phyloP scores from a whole-genome alignment of 2,797 vertebrate species.

The Gallinago nigripennis region DNA sequence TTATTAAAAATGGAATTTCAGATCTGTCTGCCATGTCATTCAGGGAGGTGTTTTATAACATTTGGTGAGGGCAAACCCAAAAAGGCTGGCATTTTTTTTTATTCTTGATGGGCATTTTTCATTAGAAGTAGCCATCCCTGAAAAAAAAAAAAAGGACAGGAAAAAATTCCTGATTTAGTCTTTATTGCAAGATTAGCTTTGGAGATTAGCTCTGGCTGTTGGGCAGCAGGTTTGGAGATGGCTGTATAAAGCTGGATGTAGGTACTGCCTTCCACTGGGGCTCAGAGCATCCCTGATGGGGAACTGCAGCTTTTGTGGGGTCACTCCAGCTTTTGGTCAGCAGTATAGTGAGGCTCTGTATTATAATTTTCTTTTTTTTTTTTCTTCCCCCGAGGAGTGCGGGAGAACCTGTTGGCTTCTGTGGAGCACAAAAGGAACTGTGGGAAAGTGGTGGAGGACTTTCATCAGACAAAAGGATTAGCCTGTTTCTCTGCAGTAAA shows the following conservation, averaged over 20 bases:
- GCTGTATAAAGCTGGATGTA: not conserved
- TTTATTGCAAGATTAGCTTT: not conserved
- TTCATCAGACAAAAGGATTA: conserved; percentile 62
- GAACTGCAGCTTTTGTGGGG: not conserved
- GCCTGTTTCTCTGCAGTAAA: conserved; percentile 26
- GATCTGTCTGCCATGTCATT: not conserved
- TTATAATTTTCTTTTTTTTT: not conserved
- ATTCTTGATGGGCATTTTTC: not conserved
- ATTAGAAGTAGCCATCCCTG: not conserved
- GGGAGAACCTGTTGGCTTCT: not conserved
- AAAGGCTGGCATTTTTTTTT: not conserved
- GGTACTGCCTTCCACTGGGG: not conserved
- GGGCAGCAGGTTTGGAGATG: not conserved
- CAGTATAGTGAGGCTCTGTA: not conserved
- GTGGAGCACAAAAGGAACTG: conserved; percentile 35
- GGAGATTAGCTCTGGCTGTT: not conserved
- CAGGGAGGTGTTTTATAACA: not conserved
- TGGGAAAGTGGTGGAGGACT: conserved; percentile 60
- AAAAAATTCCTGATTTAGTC: not conserved
- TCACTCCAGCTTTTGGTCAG: not conserved
- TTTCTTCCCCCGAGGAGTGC: not conserved
- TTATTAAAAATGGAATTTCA: conserved; percentile 4
- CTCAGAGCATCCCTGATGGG: not conserved
- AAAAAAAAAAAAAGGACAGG: not conserved
- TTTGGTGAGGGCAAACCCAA: not conserved